phyloP scores from a whole-genome alignment of 2,888 invertebrate genomes.

The Aphrophora alni region DNA sequence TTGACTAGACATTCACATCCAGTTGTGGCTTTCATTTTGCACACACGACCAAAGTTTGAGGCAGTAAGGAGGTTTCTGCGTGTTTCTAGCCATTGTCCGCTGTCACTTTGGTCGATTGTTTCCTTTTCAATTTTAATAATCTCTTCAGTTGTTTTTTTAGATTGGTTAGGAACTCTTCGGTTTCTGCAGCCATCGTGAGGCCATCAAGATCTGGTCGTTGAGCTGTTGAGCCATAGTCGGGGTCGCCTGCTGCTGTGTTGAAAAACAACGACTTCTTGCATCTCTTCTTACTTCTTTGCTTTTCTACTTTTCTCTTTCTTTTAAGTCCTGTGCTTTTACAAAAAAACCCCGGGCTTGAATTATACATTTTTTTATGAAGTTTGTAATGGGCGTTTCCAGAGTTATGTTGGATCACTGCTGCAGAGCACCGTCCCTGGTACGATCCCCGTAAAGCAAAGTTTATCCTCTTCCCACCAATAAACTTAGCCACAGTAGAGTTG shows the following conservation, averaged over 20 bases:
- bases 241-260: background rate
- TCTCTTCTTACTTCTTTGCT: background rate
- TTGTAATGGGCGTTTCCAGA: conserved; percentile 43
- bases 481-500: background rate
- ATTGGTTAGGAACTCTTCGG: conserved; percentile 6
- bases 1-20: background rate
- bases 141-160: conserved; percentile 15
- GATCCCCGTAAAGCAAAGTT: conserved; percentile 50
- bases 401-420: conserved; percentile 53
- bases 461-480: conserved; percentile 53
- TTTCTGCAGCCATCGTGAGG: background rate
- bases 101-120: conserved; percentile 24
- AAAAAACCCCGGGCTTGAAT: conserved; percentile 19
- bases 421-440: conserved; percentile 53
- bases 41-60: conserved; percentile 28
- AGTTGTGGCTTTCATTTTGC: conserved; percentile 16
- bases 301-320: conserved; percentile 6
- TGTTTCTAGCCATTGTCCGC: conserved; percentile 19
- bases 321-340: conserved; percentile 16
- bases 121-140: background rate
- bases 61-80: conserved; percentile 26
- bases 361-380: conserved; percentile 14
- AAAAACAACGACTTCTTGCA: background rate
- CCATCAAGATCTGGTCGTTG: conserved; percentile 24
- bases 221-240: conserved; percentile 18